These are phyloP conservation scores for Eurytemora carolleeae DNA, from an alignment of 1,140 invertebrate species.

Conservation along the genomic window DNA sequence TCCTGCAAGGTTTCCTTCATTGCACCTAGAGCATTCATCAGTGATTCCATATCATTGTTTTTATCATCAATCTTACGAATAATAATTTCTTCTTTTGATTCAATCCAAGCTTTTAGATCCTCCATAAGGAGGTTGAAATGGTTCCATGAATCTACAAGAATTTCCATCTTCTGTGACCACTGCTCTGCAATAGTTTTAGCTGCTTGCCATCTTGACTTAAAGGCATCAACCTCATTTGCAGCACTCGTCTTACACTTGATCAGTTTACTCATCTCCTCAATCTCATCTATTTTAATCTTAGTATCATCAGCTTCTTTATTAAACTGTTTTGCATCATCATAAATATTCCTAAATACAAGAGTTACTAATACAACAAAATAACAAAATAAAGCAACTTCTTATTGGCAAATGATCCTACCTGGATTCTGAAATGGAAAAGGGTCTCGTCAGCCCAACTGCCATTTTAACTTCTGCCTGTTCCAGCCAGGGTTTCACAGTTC, in stretches of 20 bases:
- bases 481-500: conserved; percentile 59
- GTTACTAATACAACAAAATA: conserved; percentile 49
- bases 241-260: conserved; percentile 46
- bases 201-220: conserved; percentile 51
- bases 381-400: conserved; percentile 42
- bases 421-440: conserved; percentile 47
- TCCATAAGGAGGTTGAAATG: conserved; percentile 34
- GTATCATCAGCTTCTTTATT: conserved; percentile 7
- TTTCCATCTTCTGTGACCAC: conserved; percentile 50
- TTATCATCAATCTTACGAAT: conserved; percentile 10
- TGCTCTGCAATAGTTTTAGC: conserved; percentile 50
- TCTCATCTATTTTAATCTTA: conserved; percentile 31
- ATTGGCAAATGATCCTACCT: conserved; percentile 45
- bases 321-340: neutral
- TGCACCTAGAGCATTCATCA: conserved; percentile 19
- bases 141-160: conserved; percentile 54
- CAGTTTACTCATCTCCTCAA: conserved; percentile 40
- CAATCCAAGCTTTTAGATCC: conserved; percentile 23
- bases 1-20: conserved; percentile 24
- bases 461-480: conserved; percentile 59
- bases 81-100: conserved; percentile 13
- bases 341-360: no score
- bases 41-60: conserved; percentile 14
- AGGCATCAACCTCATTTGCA: conserved; percentile 55
- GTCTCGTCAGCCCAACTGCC: conserved; percentile 40